Evolutionary conservation across 2,888 invertebrate genomes (phyloP), one percentile per base, ranked within the genome.

Genomic region (Tachina lurida): DNA sequence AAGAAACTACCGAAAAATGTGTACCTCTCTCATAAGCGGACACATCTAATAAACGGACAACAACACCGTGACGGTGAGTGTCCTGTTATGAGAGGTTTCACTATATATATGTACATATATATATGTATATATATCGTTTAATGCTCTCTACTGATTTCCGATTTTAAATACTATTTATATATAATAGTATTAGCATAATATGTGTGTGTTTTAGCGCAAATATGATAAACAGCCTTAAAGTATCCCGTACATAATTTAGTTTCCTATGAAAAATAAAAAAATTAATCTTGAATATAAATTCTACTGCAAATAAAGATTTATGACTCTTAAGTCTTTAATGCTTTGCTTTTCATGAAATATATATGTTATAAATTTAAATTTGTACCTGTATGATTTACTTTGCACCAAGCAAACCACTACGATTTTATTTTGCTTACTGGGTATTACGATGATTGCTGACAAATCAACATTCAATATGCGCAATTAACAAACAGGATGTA

Each of bases 381-480:
- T 67, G 4, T 39, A 67, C 47, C 45, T 65, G 75, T 45, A 31
- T 56, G 75, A 65, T 56, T 75, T 54, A 22, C 12, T 22, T 10
- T 43, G 62, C 52, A 54, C 63, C 43, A 75, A 75, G 54, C 17
- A 22, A 63, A 63, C 65, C 39, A 52, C 52, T 52, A 10, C 54
- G 7, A 17, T 45, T 65, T 67, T 39, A 41, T 43, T 68, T 68
- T 60, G 58, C 43, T 13, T 68, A 41, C 31, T 54, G 41, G 70
- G 41, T 62, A 62, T 62, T 39, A 54, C 70, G 22, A 54, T 31
- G 22, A 74, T 74, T 80, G 80, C 80, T 60, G 67, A 65, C 58
- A 80, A 74, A 74, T 80, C 80, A 73, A 43, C 58, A 67, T 60
- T 73, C 80, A 80, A 74, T 80, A 74, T 60, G 60, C 49, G 41